phyloP scores from a whole-genome alignment of 2,888 invertebrate genomes.

The Apeira syringaria region DNA sequence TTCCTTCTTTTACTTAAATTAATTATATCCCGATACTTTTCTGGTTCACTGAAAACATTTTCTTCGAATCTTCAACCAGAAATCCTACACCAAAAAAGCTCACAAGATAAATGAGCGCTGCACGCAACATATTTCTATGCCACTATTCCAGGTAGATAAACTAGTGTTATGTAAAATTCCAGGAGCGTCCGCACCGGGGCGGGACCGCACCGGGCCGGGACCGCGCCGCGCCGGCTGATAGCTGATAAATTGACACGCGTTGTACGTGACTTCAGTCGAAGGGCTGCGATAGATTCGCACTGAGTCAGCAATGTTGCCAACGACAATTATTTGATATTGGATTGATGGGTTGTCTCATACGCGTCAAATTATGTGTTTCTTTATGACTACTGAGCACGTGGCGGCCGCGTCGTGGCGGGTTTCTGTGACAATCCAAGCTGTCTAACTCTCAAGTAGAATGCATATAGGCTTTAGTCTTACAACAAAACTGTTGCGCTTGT shows the following conservation, averaged over 20 bases:
- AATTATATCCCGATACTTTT: no score
- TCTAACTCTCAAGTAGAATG: no score
- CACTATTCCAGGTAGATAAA: slow-evolving; percentile 18
- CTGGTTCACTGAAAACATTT: no score
- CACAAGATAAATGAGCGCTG: slow-evolving; percentile 7
- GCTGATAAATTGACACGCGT: slow-evolving; percentile 63
- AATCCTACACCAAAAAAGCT: neutral
- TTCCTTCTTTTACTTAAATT: no score
- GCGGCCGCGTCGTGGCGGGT: no score
- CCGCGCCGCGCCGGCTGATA: slow-evolving; percentile 42
- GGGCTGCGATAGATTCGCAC: slow-evolving; percentile 36
- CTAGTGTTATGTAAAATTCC: slow-evolving; percentile 33
- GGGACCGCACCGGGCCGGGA: no score
- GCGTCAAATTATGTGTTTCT: no score
- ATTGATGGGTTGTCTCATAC: slow-evolving; percentile 13
- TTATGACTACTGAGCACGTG: no score
- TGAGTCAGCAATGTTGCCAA: slow-evolving; percentile 46
- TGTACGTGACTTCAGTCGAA: slow-evolving; percentile 55
- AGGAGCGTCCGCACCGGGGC: slow-evolving; percentile 43
- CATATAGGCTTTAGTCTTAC: no score
- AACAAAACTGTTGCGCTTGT: no score
- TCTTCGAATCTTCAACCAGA: neutral
- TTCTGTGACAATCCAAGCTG: no score
- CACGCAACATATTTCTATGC: slow-evolving; percentile 3
- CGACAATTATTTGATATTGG: slow-evolving; percentile 42